Evolutionary conservation across 23 tunicate genomes (phyloP), one percentile per base, ranked within the genome.

Genomic region (Aplidium turbinatum): DNA sequence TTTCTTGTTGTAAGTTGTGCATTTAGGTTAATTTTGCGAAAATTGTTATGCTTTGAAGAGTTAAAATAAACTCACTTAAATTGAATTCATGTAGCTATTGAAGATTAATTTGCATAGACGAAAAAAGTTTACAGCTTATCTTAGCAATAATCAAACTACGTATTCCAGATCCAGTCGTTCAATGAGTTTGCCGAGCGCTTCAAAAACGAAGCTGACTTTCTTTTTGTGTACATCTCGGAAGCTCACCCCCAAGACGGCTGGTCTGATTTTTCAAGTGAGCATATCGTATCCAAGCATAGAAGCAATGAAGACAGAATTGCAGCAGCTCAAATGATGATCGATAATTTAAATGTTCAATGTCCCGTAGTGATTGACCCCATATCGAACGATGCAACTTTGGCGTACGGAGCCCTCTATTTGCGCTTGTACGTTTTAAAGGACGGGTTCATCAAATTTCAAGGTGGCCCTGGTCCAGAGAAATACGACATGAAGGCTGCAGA

Each of bases 161-260:
- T 9, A 16, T 42, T 42, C 48, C 19, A 54, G 23, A 11, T n/a
- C n/a, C n/a, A n/a, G n/a, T n/a, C n/a, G n/a, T n/a, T 11, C 27
- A 65, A 65, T 13, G 18, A 35, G 7, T 3, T 65, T 26, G 72
- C 38, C 22, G 50, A 38, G 24, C 29, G 38, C 9, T 65, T 7
- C 50, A 38, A 38, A 35, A 50, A 65, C 4, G 38, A 21, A 3
- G 48, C 22, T 65, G 50, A 65, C 27, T 65, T 65, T 65, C 24
- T 65, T 25, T 18, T 38, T 13, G 27, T 65, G 21, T 65, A 65
- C 24, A 36, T 65, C 24, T 48, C 48, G 20, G 72, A 65, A 38
- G 72, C 72, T 18, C 72, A 65, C 31, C 50, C 72, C 3, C 20
- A 4, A 4, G 72, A 65, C 23, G 50, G 50, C 19, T 65, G 72